Evolutionary conservation across 2,113 vertebrate species (phyloP), one percentile per base, ranked within the genome.

Genomic region (Sakesphorus luctuosus): DNA sequence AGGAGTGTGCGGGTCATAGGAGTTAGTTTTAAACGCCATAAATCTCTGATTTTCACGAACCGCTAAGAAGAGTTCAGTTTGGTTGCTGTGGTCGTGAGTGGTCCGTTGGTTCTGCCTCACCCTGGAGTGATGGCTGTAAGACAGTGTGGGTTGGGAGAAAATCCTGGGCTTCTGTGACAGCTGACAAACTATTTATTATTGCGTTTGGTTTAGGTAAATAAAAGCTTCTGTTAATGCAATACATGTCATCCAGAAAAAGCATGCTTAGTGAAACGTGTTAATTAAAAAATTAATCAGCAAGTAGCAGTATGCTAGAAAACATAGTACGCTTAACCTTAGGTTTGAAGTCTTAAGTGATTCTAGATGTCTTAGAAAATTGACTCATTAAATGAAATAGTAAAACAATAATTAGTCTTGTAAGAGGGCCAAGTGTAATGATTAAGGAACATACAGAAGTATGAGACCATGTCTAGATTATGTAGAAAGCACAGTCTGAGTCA

Each of bases 51-150:
- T 71, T 56, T 7, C 35, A 0, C 17, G 13, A 29, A 2, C 10
- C 11, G 11, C 28, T 15, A 43, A 2, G 44, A n/a, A 56, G 5
- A 21, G 65, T 7, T 50, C 10, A 0, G 74, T 18, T 28, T 4
- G 9, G 67, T 4, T 5, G 74, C 20, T 12, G 69, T 1, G 44
- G 40, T 58, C 8, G 8, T 1, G 65, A 4, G 9, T 0, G 46
- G 0, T 9, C 18, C 7, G 0, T 1, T 5, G 69, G 49, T 4
- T 47, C 67, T 10, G 40, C 43, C 26, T 15, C 68, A 1, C 14
- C 38, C 46, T 2, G 3, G 4, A 15, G 25, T 1, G n/a, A 29
- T 23, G 49, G 6, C 66, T 36, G 35, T 21, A 4, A 19, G 53
- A 4, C 47, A 15, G 58, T 3, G 7, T 1, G 40, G 9, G 59